A percentile compares a stretch with the other conserved stretches of the same genome.
phyloP scores from a whole-genome alignment of 2,113 vertebrate genomes.

The Galeopterus variegatus region DNA sequence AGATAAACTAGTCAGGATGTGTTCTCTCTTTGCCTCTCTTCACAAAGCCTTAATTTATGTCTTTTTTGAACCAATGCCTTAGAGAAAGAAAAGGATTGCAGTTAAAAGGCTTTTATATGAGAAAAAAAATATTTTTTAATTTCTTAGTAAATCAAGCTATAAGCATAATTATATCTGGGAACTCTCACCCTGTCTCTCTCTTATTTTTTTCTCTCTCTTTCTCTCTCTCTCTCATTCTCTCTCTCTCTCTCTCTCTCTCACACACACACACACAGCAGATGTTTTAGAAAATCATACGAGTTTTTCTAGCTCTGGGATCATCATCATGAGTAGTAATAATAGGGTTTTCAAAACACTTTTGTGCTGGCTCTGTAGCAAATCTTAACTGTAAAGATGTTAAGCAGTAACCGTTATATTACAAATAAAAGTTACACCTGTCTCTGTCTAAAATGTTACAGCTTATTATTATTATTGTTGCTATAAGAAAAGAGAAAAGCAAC shows the following conservation, averaged over 20 bases:
- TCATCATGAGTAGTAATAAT: constrained; percentile 53
- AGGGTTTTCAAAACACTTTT: constrained; percentile 59
- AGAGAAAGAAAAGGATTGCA: background rate
- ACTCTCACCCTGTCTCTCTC: background rate
- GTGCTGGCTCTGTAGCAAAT: constrained; percentile 46
- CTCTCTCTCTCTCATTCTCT: background rate
- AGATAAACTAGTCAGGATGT: background rate
- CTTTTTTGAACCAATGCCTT: constrained; percentile 3
- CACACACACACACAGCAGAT: background rate
- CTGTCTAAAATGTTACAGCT: constrained; percentile 72
- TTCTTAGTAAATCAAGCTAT: background rate
- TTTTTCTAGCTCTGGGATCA: constrained; percentile 35
- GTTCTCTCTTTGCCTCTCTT: background rate
- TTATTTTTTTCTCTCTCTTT: background rate
- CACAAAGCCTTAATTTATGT: constrained; percentile 16
- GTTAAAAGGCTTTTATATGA: background rate
- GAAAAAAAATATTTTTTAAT: constrained; percentile 32
- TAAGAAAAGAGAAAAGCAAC: constrained; percentile 61
- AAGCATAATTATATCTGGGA: constrained; percentile 1
- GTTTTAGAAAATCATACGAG: constrained; percentile 36
- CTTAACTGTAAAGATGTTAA: constrained; percentile 48
- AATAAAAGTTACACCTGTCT: constrained; percentile 68
- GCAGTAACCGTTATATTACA: constrained; percentile 73
- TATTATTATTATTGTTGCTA: constrained; percentile 74
- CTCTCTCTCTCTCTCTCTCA: background rate